phyloP scores from a whole-genome alignment of 2,113 vertebrate genomes.

The Epinephelus fuscoguttatus region DNA sequence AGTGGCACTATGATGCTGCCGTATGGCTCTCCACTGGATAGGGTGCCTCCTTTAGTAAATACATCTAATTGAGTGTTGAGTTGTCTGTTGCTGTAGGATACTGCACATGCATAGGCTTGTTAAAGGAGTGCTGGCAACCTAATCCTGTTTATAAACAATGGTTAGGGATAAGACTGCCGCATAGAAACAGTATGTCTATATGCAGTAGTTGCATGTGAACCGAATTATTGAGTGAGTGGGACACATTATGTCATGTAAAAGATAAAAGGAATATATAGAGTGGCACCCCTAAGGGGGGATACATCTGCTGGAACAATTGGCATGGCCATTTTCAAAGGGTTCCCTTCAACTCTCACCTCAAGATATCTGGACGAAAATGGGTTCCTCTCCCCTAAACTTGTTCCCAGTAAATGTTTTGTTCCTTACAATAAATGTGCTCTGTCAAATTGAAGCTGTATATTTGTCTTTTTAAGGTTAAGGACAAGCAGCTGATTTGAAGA shows the following conservation, averaged over 20 bases:
- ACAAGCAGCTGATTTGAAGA: too few relatives aligned
- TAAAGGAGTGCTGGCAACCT: constrained; percentile 47
- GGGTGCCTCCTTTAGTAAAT: constrained; percentile 45
- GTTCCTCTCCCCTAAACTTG: too few relatives aligned
- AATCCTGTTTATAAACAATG: constrained; percentile 42
- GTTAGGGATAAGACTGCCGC: constrained; percentile 8
- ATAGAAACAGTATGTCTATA: background rate
- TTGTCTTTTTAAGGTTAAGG: too few relatives aligned
- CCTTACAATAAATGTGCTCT: too few relatives aligned
- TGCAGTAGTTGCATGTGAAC: constrained; percentile 14
- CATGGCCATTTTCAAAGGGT: too few relatives aligned
- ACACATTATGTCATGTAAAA: background rate
- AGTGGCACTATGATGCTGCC: constrained; percentile 11
- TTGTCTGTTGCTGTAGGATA: constrained; percentile 52
- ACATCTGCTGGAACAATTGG: too few relatives aligned
- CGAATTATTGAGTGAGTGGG: background rate
- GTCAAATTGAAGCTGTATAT: too few relatives aligned
- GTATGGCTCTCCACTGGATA: constrained; percentile 25
- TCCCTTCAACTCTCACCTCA: too few relatives aligned
- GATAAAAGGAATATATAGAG: background rate
- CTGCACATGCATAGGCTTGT: constrained; percentile 24
- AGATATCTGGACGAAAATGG: too few relatives aligned
- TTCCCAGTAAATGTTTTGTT: too few relatives aligned
- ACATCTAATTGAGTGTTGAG: constrained; percentile 50
- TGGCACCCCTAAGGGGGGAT: too few relatives aligned